Evolutionary conservation across 1,140 invertebrate genomes (phyloP).

Genomic region (Meloidogyne exigua): DNA sequence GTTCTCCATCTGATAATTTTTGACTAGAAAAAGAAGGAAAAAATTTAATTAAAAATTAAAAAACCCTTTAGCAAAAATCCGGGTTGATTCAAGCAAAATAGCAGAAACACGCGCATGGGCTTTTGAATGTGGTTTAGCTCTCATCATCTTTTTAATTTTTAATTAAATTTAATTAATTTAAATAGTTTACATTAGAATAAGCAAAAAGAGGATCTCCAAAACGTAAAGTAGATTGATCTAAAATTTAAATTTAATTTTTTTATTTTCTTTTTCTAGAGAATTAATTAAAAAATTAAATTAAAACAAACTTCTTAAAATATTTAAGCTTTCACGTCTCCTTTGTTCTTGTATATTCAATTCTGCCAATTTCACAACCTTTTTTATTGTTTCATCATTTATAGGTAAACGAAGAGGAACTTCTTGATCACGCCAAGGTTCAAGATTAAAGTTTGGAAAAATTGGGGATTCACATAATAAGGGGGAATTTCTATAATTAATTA

Average conservation of each 20-base stretch:
- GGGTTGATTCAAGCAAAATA: slow-evolving; percentile 49
- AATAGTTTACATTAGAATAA: slow-evolving; percentile 30
- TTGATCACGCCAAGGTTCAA: slow-evolving; percentile 39
- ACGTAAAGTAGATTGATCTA: slow-evolving; percentile 44
- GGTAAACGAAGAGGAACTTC: slow-evolving; percentile 45
- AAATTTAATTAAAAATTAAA: slow-evolving; percentile 22
- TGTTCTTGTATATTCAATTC: slow-evolving; percentile 47
- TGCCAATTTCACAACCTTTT: slow-evolving; percentile 45
- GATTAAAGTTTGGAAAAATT: slow-evolving; percentile 26
- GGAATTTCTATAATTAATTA: slow-evolving; percentile 35
- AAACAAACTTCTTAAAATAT: slow-evolving; percentile 45
- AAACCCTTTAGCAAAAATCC: slow-evolving; percentile 45
- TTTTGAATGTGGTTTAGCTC: slow-evolving; percentile 46
- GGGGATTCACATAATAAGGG: slow-evolving; percentile 38
- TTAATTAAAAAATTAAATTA: background rate
- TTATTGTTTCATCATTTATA: slow-evolving; percentile 43
- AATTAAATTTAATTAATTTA: background rate
- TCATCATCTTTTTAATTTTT: slow-evolving; percentile 41
- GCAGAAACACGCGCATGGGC: slow-evolving; percentile 42
- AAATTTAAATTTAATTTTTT: slow-evolving; percentile 7
- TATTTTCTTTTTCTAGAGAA: too few species aligned
- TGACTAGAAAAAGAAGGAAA: slow-evolving; percentile 33
- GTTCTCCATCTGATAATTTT: slow-evolving; percentile 36
- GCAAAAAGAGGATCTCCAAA: slow-evolving; percentile 51
- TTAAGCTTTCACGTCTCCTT: slow-evolving; percentile 33